phyloP scores from a whole-genome alignment of 2,888 invertebrate genomes.

The Sycophila texana region DNA sequence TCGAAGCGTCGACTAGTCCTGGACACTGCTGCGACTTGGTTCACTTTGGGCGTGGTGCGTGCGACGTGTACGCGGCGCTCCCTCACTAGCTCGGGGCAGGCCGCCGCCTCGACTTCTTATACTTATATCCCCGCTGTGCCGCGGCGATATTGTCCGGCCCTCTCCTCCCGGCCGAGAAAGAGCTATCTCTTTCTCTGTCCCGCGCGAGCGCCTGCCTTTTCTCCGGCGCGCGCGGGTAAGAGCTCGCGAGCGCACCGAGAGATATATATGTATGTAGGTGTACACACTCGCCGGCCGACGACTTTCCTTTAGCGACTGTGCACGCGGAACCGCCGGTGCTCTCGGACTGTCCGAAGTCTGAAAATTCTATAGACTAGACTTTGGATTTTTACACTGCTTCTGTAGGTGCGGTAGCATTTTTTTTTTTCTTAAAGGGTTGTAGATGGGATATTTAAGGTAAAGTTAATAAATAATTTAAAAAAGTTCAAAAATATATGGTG shows the following conservation, averaged over 20 bases:
- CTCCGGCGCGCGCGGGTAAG: background rate
- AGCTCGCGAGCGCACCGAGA: background rate
- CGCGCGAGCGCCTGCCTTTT: constrained; percentile 1
- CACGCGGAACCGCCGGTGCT: background rate
- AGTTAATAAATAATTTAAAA: no score
- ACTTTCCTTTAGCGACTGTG: constrained; percentile 40
- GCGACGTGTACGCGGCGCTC: constrained; percentile 27
- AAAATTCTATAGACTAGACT: no score
- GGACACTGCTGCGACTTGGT: background rate
- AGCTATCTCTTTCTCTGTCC: background rate
- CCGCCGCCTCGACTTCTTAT: constrained; percentile 72
- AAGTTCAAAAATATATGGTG: no score
- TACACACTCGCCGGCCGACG: constrained; percentile 24
- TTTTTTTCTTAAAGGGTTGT: no score
- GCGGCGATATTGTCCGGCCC: constrained; percentile 43
- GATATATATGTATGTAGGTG: background rate
- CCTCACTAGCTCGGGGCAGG: constrained; percentile 68
- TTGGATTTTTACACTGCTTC: no score
- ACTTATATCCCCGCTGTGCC: constrained; percentile 69
- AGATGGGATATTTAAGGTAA: no score
- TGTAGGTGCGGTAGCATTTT: no score
- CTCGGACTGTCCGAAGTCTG: no score
- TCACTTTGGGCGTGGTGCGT: constrained; percentile 7
- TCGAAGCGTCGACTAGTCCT: background rate
- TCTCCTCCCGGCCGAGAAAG: constrained; percentile 19